These are phyloP conservation scores for Pantherophis alleghaniensis DNA, from an alignment of 2,797 vertebrate species.

Conservation along the genomic window DNA sequence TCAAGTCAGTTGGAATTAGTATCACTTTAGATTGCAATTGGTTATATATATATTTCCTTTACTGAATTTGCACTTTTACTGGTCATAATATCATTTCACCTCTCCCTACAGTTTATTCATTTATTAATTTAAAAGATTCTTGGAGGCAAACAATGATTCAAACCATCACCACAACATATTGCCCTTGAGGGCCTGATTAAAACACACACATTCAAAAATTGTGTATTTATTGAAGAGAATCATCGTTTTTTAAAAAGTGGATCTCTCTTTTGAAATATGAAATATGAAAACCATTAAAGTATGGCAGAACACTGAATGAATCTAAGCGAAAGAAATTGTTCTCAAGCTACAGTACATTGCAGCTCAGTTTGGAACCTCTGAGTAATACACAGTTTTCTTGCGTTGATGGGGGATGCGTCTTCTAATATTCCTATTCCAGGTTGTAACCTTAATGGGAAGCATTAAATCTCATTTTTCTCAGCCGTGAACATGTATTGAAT, in stretches of 20 bases:
- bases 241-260: neutral
- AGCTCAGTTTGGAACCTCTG: neutral
- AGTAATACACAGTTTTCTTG: neutral
- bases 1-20: neutral
- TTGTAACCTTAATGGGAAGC: neutral
- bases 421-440: neutral
- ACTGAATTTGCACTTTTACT: neutral
- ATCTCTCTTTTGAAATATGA: neutral
- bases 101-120: neutral
- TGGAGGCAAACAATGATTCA: neutral
- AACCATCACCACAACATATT: neutral
- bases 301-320: neutral
- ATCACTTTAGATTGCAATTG: neutral
- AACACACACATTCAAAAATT: neutral
- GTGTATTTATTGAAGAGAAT: neutral
- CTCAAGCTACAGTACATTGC: neutral
- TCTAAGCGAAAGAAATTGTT: neutral
- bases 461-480: neutral
- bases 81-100: neutral
- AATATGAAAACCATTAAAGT: neutral
- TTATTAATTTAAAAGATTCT: neutral
- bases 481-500: neutral
- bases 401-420: neutral
- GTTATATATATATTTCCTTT: neutral
- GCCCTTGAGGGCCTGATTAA: neutral